Percentiles rank a stretch among this genome's conserved stretches.
Evolutionary conservation across 2,113 vertebrate genomes (phyloP).

Genomic region (Engystomops pustulosus): DNA sequence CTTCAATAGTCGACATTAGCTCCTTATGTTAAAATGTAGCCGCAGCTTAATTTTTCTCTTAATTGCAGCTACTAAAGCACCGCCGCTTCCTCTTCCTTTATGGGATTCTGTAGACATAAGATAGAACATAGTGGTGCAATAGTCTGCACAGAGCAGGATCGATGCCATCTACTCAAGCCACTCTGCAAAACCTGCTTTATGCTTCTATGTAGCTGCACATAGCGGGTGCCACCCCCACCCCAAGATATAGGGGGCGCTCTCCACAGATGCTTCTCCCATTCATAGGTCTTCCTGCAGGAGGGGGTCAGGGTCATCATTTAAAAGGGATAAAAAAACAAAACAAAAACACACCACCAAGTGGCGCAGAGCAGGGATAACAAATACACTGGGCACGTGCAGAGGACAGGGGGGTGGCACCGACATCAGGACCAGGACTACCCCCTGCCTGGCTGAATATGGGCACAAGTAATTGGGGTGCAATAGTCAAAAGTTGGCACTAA

Average conservation of each 20-base stretch:
- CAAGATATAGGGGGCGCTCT: not conserved
- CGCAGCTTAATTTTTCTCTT: not conserved
- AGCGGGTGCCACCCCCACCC: too few species aligned
- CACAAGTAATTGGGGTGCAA: too few species aligned
- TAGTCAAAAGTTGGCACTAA: too few species aligned
- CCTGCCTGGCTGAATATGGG: not conserved
- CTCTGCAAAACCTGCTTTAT: conserved; percentile 40
- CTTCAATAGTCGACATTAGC: conserved; percentile 15
- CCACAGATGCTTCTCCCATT: not conserved
- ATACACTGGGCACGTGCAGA: conserved; percentile 62
- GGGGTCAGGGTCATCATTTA: conserved; percentile 68
- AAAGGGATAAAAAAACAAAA: conserved; percentile 68
- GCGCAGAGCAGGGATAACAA: conserved; percentile 85
- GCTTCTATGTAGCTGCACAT: not conserved
- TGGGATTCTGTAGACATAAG: conserved; percentile 15
- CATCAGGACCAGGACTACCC: not conserved
- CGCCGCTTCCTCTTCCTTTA: not conserved
- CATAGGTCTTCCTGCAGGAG: conserved; percentile 73
- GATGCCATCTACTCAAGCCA: conserved; percentile 38
- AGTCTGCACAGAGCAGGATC: conserved; percentile 60
- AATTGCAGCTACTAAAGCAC: conserved; percentile 17
- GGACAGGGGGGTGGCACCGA: not conserved
- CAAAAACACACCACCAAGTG: conserved; percentile 91
- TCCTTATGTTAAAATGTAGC: conserved; percentile 20
- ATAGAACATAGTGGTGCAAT: conserved; percentile 36